These are phyloP conservation scores for Actinostola sp. DNA, from an alignment of 92 coral and sea anemone species.

Conservation along the genomic window DNA sequence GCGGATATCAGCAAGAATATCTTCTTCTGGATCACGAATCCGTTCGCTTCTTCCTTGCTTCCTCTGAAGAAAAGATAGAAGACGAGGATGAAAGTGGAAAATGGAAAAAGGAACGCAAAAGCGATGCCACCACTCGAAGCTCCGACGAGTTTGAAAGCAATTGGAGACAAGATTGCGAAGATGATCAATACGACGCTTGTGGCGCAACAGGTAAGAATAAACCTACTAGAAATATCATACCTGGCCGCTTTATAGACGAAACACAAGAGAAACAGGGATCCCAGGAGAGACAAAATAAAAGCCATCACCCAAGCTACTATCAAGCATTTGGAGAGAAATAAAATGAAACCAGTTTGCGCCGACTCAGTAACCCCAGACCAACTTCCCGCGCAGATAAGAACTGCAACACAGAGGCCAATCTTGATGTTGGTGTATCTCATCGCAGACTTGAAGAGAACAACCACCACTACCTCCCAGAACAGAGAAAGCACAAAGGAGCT, in stretches of 20 bases:
- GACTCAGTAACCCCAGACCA: conserved; percentile 36
- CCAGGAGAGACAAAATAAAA: conserved; percentile 46
- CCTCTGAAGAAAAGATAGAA: conserved; percentile 57
- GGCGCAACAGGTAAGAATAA: neutral
- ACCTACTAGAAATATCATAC: neutral
- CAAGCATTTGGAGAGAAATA: conserved; percentile 47
- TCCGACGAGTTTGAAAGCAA: conserved; percentile 55
- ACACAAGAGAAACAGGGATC: conserved; percentile 48
- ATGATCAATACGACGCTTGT: conserved; percentile 12
- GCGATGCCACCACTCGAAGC: conserved; percentile 56
- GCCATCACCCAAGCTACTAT: conserved; percentile 66
- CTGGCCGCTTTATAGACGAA: conserved; percentile 32
- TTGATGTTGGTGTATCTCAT: conserved; percentile 33
- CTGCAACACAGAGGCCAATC: conserved; percentile 35
- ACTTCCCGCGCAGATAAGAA: conserved; percentile 41
- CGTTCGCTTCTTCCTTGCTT: conserved; percentile 40
- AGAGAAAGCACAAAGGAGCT: conserved; percentile 59
- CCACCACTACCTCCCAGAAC: conserved; percentile 71
- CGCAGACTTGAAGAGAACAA: conserved; percentile 51
- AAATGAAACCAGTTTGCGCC: conserved; percentile 37
- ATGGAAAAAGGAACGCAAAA: conserved; percentile 73
- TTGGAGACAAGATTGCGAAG: conserved; percentile 62
- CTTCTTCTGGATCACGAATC: conserved; percentile 51
- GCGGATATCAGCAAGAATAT: conserved; percentile 36
- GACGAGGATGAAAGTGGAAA: conserved; percentile 43